Conservation (phyloP, 2,113 vertebrate species). For the Hyla sarda region DNA sequence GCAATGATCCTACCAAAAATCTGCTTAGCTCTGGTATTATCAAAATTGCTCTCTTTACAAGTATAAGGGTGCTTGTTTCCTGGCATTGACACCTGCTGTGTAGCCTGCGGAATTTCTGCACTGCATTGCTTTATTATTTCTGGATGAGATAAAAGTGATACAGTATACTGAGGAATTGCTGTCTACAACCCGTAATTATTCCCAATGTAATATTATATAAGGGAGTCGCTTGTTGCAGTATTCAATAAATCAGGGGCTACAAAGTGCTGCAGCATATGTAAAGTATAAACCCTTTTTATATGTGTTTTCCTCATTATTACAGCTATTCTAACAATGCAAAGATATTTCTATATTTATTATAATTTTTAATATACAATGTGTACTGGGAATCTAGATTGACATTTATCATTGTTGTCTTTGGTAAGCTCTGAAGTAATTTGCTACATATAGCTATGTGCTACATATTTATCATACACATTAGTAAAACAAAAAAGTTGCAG, state of each 20-base stretch:
- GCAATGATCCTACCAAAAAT: not conserved
- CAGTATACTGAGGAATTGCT: not conserved
- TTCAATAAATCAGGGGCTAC: not conserved
- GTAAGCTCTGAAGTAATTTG: too few relatives aligned
- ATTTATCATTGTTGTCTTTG: too few relatives aligned
- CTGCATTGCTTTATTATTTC: not conserved
- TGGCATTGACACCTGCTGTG: not conserved
- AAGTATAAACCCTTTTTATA: too few relatives aligned
- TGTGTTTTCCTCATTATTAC: too few relatives aligned
- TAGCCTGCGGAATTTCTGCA: not conserved
- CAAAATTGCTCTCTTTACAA: not conserved
- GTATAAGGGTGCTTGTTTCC: not conserved
- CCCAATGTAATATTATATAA: not conserved
- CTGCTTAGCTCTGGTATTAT: not conserved
- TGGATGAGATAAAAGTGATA: not conserved
- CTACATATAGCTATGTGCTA: too few relatives aligned
- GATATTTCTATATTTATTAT: too few relatives aligned
- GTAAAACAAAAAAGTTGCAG: too few relatives aligned
- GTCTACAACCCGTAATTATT: not conserved
- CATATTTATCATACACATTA: too few relatives aligned
- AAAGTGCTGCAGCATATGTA: not conserved
- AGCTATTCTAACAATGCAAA: not conserved
- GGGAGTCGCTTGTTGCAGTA: not conserved
- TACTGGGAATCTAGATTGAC: too few relatives aligned
- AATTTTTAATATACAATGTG: too few relatives aligned